Percentiles rank a stretch among this genome's conserved stretches.
These are phyloP conservation scores for Gila robusta DNA, from an alignment of 2,797 vertebrate species.

Conservation along the genomic window DNA sequence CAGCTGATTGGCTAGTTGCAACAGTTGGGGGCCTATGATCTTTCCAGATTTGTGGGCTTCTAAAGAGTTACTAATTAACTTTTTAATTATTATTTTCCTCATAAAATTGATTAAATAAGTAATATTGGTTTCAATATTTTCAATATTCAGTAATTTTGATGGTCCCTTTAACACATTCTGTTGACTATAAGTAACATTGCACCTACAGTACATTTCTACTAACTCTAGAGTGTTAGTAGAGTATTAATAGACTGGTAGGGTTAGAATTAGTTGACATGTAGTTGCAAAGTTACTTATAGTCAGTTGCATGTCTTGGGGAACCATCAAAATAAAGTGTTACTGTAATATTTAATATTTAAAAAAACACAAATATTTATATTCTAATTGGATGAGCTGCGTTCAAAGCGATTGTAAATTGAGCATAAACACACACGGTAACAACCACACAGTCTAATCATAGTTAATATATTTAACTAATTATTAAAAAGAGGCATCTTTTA, in stretches of 20 bases:
- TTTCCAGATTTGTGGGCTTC: neutral
- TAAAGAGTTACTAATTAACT: neutral
- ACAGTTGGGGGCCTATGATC: neutral
- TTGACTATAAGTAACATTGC: no score
- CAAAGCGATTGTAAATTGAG: neutral
- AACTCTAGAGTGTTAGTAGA: no score
- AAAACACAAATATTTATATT: neutral
- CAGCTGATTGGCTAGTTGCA: neutral
- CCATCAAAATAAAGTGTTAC: no score
- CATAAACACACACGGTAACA: neutral
- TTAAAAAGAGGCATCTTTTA: neutral
- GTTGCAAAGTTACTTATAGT: no score
- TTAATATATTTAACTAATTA: neutral
- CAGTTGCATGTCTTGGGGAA: no score
- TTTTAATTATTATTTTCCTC: neutral
- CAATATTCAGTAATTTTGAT: no score
- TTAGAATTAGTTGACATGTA: no score
- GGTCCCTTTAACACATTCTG: no score
- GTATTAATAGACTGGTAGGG: no score
- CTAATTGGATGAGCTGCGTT: neutral
- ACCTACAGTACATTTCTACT: no score
- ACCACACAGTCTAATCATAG: neutral
- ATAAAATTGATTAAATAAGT: neutral
- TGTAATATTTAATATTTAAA: neutral
- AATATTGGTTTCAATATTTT: neutral